Evolutionary conservation across 2,888 invertebrate genomes (phyloP), one percentile per base, ranked within the genome.

Genomic region (Drosophila borealis): DNA sequence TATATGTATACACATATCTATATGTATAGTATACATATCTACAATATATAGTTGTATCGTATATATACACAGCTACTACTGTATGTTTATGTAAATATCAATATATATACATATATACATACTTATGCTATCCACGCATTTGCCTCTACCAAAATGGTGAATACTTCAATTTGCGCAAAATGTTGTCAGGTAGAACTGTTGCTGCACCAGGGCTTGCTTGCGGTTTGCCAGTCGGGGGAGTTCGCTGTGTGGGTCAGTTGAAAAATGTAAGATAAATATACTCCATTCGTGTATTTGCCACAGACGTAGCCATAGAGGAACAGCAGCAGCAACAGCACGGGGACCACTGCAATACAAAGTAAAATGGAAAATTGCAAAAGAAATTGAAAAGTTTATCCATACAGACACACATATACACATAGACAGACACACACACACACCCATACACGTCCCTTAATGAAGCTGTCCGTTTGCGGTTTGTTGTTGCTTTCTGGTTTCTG

Each of bases 141-240:
- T 73, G 68, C 68, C 73, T 69, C 72, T 68, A 77, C 81, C 79
- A 71, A 80, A 72, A 77, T 69, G 69, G 87, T 86, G 81, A 86
- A 83, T 86, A 86, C 84, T 86, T 81, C 79, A 82, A 83, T 82
- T 83, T 86, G 70, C 67, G 54, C 84, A 86, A 86, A 83, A 81
- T 83, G 79, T 79, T 79, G 60, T 46, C 69, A 63, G 72, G 37
- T 36, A 8, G 45, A 39, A 36, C 4, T 19, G 11, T 34, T n/a
- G 19, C 36, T 51, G 25, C 41, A 41, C 17, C 39, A 8, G 48
- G 53, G 19, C 21, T 53, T 33, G 46, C 36, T 25, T 41, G 49
- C 50, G 34, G 44, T 14, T 13, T 8, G 48, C 1, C 17, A 10
- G 56, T 3, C 34, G 21, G 29, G 25, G 11, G 37, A 13, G 19